Evolutionary conservation across 2,888 invertebrate genomes (phyloP).

Genomic region (Megamerina dolium): DNA sequence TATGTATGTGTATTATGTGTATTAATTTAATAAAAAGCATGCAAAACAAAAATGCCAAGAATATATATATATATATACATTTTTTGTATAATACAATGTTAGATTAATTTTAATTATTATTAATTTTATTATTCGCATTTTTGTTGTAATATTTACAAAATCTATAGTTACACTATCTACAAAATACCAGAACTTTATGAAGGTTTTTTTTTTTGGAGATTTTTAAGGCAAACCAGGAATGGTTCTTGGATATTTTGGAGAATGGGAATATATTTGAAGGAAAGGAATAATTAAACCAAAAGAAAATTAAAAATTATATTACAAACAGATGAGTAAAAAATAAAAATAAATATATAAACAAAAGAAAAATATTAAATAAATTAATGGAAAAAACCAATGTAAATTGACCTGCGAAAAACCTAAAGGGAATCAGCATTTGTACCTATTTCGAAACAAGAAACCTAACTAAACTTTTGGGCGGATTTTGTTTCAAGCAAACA

Average conservation of each 20-base stretch:
- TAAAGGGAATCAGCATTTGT: slow-evolving; percentile 2
- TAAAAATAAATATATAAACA: slow-evolving; percentile 10
- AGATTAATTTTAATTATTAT: neutral
- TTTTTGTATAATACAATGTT: slow-evolving; percentile 15
- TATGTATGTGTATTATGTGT: too few relatives aligned
- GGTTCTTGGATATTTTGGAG: slow-evolving; percentile 52
- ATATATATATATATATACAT: neutral
- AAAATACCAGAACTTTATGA: slow-evolving; percentile 50
- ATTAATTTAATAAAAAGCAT: too few relatives aligned
- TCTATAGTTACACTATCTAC: slow-evolving; percentile 18
- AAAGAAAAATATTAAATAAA: slow-evolving; percentile 9
- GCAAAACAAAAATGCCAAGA: slow-evolving; percentile 38
- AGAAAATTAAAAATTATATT: slow-evolving; percentile 7
- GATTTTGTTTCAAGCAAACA: too few relatives aligned
- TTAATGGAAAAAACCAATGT: slow-evolving; percentile 10
- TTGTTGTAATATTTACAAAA: slow-evolving; percentile 28
- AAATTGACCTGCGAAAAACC: slow-evolving; percentile 1
- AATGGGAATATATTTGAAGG: slow-evolving; percentile 27
- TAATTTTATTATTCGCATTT: slow-evolving; percentile 33
- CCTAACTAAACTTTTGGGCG: too few relatives aligned
- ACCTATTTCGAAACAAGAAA: too few relatives aligned
- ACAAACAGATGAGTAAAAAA: slow-evolving; percentile 10
- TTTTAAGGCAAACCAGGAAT: slow-evolving; percentile 57
- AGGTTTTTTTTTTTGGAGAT: slow-evolving; percentile 51
- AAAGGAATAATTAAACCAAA: slow-evolving; percentile 11